Base-by-base conservation (phyloP, 2,888 invertebrate genomes). In the Dasysyrphus albostriatus region DNA sequence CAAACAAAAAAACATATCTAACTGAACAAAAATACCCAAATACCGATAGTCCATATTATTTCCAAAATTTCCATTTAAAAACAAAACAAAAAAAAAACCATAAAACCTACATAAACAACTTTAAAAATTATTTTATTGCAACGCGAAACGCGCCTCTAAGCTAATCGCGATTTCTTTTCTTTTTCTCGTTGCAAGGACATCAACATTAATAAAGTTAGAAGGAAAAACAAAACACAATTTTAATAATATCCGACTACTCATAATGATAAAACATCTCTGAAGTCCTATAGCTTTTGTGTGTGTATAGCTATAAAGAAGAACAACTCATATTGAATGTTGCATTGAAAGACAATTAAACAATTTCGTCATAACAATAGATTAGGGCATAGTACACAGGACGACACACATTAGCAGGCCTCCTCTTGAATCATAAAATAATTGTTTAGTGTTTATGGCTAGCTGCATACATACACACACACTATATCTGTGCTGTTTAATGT, bases 131-230 rank as follows among this genome's bases (percentile, higher is more conserved):
- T 67, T 83, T 78, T 83, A 83, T 83, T 73, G 9, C 69, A 54
- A 74, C 69, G 78, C 83, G 67, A 83, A 83, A 83, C 83, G 73
- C 67, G 78, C 83, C 83, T 72, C 59, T 44, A 61, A 69, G 42
- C 65, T 67, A 44, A 14, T 54, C 24, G 61, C 37, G 54, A 59
- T 42, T 19, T 16, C 42, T 29, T 39, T 1, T 16, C 0, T 42
- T 1, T 61, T 39, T 61, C 24, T 14, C 24, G 12, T 39, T 42
- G 61, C 83, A 83, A 83, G 83, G 83, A 83, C 83, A 78, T 24
- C 29, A 39, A 29, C 24, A 7, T 54, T 58, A 32, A 63, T 39
- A 24, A 56, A 49, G 29, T 54, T 32, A 32, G 12, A 65, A 8
- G 8, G 16, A 10, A 19, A 39, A 34, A n/a, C n/a, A n/a, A 16